Conservation (phyloP, 2,113 vertebrate genomes). For the Menura novaehollandiae region DNA sequence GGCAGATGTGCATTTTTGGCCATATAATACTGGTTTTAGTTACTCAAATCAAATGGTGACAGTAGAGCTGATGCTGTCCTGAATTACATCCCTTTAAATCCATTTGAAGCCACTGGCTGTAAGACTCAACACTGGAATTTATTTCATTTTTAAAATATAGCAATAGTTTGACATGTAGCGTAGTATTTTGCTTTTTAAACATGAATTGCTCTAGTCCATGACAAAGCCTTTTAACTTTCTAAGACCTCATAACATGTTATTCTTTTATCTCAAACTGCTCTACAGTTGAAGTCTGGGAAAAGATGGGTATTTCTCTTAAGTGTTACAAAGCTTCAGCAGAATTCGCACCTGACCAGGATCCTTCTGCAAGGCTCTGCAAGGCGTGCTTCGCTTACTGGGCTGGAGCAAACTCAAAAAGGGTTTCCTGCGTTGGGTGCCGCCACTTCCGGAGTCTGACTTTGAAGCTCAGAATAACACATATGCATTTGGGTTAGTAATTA, state of each 20-base stretch:
- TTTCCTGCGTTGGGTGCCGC: background rate
- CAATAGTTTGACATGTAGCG: background rate
- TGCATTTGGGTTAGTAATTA: background rate
- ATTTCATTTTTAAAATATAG: background rate
- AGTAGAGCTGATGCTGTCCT: background rate
- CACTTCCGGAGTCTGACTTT: background rate
- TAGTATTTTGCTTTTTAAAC: background rate
- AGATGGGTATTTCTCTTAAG: background rate
- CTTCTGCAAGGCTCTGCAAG: background rate
- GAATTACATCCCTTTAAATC: background rate
- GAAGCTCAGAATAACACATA: background rate
- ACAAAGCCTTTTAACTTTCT: background rate
- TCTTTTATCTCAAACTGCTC: background rate
- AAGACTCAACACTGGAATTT: background rate
- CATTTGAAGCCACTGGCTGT: background rate
- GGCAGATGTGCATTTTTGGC: background rate
- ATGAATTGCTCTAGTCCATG: background rate
- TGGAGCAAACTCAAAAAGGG: background rate
- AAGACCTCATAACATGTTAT: background rate
- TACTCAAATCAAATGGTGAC: background rate
- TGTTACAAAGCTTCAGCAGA: background rate
- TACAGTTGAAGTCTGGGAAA: background rate
- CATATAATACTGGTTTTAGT: background rate
- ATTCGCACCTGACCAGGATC: background rate
- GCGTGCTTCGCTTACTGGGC: background rate